phyloP scores from a whole-genome alignment of 2,113 vertebrate species.

The Felis catus region DNA sequence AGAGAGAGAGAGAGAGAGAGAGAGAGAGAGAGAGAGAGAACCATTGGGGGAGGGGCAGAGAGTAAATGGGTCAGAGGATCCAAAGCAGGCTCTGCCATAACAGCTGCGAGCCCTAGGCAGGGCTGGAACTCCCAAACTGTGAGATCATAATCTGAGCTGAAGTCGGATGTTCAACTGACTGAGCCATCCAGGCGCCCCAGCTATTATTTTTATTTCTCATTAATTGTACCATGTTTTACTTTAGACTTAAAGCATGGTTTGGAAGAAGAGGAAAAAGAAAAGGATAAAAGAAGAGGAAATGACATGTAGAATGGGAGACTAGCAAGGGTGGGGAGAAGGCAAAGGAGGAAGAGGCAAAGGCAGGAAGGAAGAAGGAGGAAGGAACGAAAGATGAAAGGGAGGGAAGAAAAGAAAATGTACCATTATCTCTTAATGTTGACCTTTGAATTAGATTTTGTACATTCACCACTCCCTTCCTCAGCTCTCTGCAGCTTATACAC shows the following conservation, averaged over 20 bases:
- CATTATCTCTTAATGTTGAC: neutral
- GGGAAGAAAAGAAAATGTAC: too few species aligned
- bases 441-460: neutral
- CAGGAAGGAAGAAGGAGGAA: neutral
- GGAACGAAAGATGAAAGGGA: neutral
- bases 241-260: neutral
- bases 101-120: too few species aligned
- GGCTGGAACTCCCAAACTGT: too few species aligned
- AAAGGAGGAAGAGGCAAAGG: neutral
- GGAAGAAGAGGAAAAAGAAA: neutral
- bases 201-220: slow-evolving; percentile 1
- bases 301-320: neutral
- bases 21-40: too few species aligned
- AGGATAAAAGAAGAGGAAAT: neutral
- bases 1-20: too few species aligned
- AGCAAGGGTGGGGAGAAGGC: neutral
- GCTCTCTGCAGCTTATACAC: neutral
- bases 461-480: neutral
- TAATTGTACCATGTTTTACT: neutral
- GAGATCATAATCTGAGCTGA: too few species aligned
- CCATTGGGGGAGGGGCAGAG: too few species aligned
- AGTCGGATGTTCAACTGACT: too few species aligned
- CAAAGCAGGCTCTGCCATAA: too few species aligned
- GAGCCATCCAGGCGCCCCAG: neutral
- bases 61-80: too few species aligned